Evolutionary conservation across 2,888 invertebrate genomes (phyloP).

Genomic region (Aricia artaxerxes): DNA sequence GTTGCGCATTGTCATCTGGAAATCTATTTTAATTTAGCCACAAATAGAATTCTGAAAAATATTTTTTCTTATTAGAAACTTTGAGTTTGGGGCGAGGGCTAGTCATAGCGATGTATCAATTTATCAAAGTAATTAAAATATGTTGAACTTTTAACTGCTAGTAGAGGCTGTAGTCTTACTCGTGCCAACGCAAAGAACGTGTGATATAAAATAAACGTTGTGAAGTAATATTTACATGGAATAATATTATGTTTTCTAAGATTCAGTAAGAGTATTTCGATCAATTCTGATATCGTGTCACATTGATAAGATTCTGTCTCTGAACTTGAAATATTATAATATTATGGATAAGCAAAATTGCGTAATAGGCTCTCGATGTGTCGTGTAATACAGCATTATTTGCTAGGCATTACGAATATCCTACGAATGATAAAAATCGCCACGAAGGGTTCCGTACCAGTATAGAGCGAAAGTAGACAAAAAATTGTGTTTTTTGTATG

Average conservation of each 20-base stretch:
- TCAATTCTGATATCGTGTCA: slow-evolving; percentile 29
- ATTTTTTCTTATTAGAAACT: background rate
- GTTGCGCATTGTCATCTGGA: background rate
- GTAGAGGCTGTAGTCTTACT: background rate
- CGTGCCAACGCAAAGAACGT: background rate
- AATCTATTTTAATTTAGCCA: background rate
- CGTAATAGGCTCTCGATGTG: background rate
- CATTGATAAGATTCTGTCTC: slow-evolving; percentile 34
- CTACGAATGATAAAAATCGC: too few relatives aligned
- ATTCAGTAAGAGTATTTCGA: slow-evolving; percentile 8
- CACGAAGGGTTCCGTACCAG: too few relatives aligned
- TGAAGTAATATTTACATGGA: background rate
- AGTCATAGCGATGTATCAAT: background rate
- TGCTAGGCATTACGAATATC: too few relatives aligned
- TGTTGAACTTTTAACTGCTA: background rate
- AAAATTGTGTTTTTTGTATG: too few relatives aligned
- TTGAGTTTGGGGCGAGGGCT: background rate
- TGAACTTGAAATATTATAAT: slow-evolving; percentile 32
- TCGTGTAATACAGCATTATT: background rate
- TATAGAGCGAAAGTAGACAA: too few relatives aligned
- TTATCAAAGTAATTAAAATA: background rate
- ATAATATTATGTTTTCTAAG: background rate
- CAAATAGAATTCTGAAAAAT: too few relatives aligned
- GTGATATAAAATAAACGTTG: background rate
- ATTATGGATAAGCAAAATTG: background rate